phyloP scores from a whole-genome alignment of 2,113 vertebrate species.

The Menidia beryllina region DNA sequence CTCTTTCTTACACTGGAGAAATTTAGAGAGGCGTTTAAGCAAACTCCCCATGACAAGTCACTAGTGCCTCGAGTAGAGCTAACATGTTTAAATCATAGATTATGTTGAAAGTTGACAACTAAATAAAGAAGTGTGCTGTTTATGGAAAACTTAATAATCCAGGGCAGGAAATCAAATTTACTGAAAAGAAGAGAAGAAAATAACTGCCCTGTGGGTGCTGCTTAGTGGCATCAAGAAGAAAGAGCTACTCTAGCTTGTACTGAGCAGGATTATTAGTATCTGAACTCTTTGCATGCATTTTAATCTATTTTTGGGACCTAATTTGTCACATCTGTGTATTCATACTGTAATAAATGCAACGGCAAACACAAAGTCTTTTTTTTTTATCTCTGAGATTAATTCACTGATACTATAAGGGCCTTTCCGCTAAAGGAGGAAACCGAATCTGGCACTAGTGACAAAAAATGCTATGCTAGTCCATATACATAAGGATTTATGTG shows the following conservation, averaged over 20 bases:
- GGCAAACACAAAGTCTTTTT: too few species aligned
- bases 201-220: constrained; percentile 54
- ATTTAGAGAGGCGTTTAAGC: constrained; percentile 65
- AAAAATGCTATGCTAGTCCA: too few species aligned
- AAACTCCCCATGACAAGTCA: constrained; percentile 66
- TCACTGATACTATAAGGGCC: too few species aligned
- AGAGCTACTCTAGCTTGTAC: constrained; percentile 26
- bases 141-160: constrained; percentile 77
- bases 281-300: neutral
- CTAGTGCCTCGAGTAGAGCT: constrained; percentile 43
- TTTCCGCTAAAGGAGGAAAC: too few species aligned
- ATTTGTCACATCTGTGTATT: constrained; percentile 33
- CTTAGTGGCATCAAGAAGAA: constrained; percentile 56
- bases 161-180: constrained; percentile 77
- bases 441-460: too few species aligned
- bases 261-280: constrained; percentile 35
- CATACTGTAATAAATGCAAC: too few species aligned
- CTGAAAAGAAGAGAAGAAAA: constrained; percentile 60
- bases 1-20: constrained; percentile 43
- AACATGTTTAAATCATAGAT: constrained; percentile 74
- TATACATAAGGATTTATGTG: constrained; percentile 1
- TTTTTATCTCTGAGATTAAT: too few species aligned
- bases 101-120: constrained; percentile 72
- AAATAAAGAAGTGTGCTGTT: constrained; percentile 63
- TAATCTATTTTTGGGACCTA: constrained; percentile 8